Conservation (phyloP, 64 coral and sea anemone genomes). For the Exaiptasia diaphana region DNA sequence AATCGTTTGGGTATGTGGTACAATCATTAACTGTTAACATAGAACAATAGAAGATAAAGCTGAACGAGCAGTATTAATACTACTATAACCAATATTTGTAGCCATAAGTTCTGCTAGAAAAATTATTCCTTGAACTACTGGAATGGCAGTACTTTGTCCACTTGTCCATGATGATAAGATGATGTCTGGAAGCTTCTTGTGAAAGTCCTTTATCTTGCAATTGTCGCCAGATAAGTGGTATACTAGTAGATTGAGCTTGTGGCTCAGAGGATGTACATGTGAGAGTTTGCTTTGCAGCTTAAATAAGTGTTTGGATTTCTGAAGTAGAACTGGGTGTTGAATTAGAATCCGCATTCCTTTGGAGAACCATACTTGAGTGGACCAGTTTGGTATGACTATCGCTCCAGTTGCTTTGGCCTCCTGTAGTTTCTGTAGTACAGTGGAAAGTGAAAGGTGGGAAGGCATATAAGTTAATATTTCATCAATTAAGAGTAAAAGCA, state of each 20-base stretch:
- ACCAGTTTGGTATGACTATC: background rate
- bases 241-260: background rate
- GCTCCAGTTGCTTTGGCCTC: conserved; percentile 16
- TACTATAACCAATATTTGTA: no score
- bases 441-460: conserved; percentile 8
- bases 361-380: background rate
- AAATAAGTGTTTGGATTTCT: background rate
- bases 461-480: conserved; percentile 6
- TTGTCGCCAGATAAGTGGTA: conserved; percentile 17
- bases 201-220: conserved; percentile 12
- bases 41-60: no score
- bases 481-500: background rate
- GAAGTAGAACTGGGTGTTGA: background rate
- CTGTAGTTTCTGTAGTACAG: conserved; percentile 8
- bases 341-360: background rate
- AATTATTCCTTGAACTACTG: background rate
- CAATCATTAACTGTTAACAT: no score
- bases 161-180: background rate
- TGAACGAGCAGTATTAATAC: no score
- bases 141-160: background rate
- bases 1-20: no score
- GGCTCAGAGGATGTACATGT: background rate
- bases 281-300: background rate
- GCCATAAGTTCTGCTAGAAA: no score
- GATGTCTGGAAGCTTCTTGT: background rate